Evolutionary conservation across 2,797 vertebrate species (phyloP).

Genomic region (Peromyscus melanophrys): DNA sequence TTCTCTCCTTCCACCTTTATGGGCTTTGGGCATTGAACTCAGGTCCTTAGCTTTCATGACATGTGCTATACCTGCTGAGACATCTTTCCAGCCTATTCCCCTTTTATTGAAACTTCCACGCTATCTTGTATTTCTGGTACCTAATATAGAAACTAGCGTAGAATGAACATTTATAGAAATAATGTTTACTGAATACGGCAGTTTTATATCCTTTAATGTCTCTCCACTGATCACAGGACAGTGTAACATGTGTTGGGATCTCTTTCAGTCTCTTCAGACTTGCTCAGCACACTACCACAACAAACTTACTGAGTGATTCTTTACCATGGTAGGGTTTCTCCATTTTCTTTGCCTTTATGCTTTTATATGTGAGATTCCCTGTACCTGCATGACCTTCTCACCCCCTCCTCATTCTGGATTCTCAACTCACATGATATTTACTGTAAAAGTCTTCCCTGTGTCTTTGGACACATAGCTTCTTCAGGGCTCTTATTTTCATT

Average conservation of each 20-base stretch:
- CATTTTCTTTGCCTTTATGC: constrained; percentile 17
- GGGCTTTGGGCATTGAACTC: background rate
- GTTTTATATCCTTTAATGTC: constrained; percentile 58
- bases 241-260: background rate
- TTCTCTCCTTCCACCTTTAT: background rate
- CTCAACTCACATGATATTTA: background rate
- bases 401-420: constrained; percentile 7
- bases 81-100: background rate
- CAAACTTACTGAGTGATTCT: constrained; percentile 9
- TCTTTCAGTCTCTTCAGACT: constrained; percentile 31
- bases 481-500: constrained; percentile 23
- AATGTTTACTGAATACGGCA: constrained; percentile 13
- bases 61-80: background rate
- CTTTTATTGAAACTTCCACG: constrained; percentile 23
- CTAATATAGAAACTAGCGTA: background rate
- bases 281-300: background rate
- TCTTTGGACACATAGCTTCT: constrained; percentile 47
- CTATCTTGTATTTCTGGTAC: constrained; percentile 47
- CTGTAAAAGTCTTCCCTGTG: background rate
- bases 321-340: background rate
- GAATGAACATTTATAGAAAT: constrained; percentile 39
- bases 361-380: constrained; percentile 32
- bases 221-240: background rate
- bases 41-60: background rate
- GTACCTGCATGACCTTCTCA: background rate